Base-by-base conservation (phyloP, 2,888 invertebrate genomes). In the Andricus curvator region DNA sequence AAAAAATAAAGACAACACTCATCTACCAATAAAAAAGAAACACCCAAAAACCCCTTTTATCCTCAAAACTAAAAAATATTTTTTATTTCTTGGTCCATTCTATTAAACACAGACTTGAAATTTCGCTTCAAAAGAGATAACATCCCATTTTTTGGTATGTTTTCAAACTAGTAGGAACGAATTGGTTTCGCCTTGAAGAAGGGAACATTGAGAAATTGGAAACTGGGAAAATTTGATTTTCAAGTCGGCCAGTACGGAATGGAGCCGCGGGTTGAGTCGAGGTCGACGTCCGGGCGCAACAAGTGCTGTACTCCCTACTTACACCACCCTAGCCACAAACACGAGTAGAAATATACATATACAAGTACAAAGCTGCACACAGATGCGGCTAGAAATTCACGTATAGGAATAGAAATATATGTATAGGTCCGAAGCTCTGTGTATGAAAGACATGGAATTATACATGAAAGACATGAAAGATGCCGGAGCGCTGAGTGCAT, bases 261-360 rank as follows among this genome's bases (percentile, higher is more conserved):
- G 82, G 64, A 62, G 64, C 65, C 78, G 62, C 82, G 80, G 48
- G 80, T 76, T 83, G 74, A 82, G 68, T 83, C 88, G 91, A 92
- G 92, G 92, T 92, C 92, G 92, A 92, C 91, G 92, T 89, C 92
- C 92, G 92, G 90, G 89, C 91, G 92, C 92, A 92, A 92, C 92
- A 92, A 92, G 92, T 92, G 92, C 91, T 90, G 91, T 90, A 90
- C 89, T 90, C 88, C 87, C 87, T 88, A 87, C 89, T 88, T 86
- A 89, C 87, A 87, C 87, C 84, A 81, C 81, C 85, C 83, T 82
- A 62, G 80, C 56, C 77, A 78, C 74, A n/a, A n/a, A 51, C 64
- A 79, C 78, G 80, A 84, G 20, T 51, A 20, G 8, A n/a, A 20
- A 51, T 51, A 20, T 20, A 51, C 20, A 51, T 20, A 51, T 20